Conservation (phyloP, 2,113 vertebrate genomes). For the Polypterus bichir region DNA sequence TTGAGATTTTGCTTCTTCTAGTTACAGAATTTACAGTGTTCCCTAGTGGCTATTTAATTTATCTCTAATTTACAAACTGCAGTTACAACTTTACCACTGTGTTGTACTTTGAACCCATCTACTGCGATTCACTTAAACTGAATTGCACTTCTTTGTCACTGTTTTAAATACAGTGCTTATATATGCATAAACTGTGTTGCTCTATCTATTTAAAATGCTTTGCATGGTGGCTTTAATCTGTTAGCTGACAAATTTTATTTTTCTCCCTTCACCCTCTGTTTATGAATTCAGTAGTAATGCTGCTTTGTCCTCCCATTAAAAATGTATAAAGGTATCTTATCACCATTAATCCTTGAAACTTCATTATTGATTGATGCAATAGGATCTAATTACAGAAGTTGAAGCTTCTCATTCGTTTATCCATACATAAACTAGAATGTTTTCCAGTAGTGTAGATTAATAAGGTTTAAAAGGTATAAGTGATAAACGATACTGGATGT, state of each 20-base stretch:
- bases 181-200: background rate
- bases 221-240: background rate
- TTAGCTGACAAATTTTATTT: background rate
- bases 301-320: constrained; percentile 1
- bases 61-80: no score
- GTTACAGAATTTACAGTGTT: no score
- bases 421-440: background rate
- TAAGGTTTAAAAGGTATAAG: background rate
- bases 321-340: constrained; percentile 4
- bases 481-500: background rate
- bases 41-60: no score
- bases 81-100: no score
- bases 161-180: background rate
- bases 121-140: background rate
- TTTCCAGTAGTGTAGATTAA: background rate
- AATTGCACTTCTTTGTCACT: background rate
- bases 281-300: background rate
- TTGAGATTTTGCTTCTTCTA: no score
- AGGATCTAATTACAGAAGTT: no score
- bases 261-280: background rate
- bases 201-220: background rate
- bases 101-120: background rate
- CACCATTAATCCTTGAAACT: background rate
- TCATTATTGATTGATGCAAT: background rate
- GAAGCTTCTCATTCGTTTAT: no score